Evolutionary conservation across 2,797 vertebrate species (phyloP).

Genomic region (Crenuchus spilurus): DNA sequence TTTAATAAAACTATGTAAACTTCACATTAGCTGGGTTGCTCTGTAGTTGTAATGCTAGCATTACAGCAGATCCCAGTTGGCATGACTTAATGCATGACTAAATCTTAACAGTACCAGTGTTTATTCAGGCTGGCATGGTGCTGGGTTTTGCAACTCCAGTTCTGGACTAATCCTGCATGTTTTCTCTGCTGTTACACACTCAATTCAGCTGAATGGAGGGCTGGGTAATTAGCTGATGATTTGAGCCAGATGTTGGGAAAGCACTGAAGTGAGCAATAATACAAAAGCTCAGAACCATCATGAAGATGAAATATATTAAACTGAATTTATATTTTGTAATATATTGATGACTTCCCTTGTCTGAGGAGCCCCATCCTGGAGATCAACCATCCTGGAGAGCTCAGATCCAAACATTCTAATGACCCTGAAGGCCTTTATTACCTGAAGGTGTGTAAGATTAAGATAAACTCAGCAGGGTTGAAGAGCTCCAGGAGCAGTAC

Average conservation of each 20-base stretch:
- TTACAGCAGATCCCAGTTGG: neutral
- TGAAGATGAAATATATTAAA: too few species aligned
- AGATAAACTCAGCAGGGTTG: too few species aligned
- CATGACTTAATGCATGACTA: neutral
- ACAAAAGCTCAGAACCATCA: too few species aligned
- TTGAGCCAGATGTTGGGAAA: slow-evolving; percentile 10
- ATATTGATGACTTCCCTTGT: too few species aligned
- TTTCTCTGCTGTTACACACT: neutral
- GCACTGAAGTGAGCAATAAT: neutral
- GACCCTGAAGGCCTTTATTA: too few species aligned
- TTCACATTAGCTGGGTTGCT: neutral
- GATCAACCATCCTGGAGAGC: too few species aligned
- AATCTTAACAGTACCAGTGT: neutral
- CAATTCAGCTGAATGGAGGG: neutral
- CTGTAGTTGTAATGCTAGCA: neutral
- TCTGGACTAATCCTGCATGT: neutral
- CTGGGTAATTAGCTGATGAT: neutral
- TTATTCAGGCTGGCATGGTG: neutral
- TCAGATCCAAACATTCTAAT: too few species aligned
- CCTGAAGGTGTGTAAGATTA: too few species aligned
- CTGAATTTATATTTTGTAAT: too few species aligned
- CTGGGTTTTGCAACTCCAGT: neutral
- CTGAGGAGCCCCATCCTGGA: too few species aligned
- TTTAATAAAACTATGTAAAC: neutral
- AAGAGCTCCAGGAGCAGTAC: too few species aligned